Percentiles rank a stretch among this genome's conserved stretches.
Evolutionary conservation across 23 tunicate species (phyloP).

Genomic region (Styela clava): DNA sequence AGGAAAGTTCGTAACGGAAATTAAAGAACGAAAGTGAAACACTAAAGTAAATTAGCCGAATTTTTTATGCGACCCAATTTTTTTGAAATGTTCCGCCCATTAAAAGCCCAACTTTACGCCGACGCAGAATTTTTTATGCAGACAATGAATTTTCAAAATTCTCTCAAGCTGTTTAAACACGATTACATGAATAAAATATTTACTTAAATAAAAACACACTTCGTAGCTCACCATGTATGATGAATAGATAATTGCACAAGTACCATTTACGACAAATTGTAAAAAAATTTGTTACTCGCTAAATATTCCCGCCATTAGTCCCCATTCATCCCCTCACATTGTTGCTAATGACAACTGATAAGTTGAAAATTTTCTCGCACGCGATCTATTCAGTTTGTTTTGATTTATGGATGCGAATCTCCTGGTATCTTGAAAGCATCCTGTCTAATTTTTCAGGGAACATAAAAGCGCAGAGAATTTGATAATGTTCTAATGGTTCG

Average conservation of each 20-base stretch:
- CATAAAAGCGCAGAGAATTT: neutral
- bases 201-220: neutral
- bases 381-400: neutral
- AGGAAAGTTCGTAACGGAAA: too few species aligned
- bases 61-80: too few species aligned
- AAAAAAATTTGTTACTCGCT: too few species aligned
- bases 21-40: too few species aligned
- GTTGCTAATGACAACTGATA: neutral
- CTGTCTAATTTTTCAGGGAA: neutral
- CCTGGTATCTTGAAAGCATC: neutral
- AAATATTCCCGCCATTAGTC: neutral
- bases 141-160: neutral
- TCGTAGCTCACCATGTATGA: too few species aligned
- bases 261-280: too few species aligned
- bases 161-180: neutral
- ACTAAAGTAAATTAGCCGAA: too few species aligned
- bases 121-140: neutral
- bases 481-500: neutral
- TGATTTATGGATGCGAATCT: neutral
- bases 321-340: neutral
- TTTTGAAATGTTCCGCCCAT: neutral
- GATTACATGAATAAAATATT: neutral
- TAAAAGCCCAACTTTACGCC: neutral
- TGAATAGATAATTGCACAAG: too few species aligned
- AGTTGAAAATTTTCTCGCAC: neutral